phyloP scores from a whole-genome alignment of 2,888 invertebrate species.

The Belgica antarctica region DNA sequence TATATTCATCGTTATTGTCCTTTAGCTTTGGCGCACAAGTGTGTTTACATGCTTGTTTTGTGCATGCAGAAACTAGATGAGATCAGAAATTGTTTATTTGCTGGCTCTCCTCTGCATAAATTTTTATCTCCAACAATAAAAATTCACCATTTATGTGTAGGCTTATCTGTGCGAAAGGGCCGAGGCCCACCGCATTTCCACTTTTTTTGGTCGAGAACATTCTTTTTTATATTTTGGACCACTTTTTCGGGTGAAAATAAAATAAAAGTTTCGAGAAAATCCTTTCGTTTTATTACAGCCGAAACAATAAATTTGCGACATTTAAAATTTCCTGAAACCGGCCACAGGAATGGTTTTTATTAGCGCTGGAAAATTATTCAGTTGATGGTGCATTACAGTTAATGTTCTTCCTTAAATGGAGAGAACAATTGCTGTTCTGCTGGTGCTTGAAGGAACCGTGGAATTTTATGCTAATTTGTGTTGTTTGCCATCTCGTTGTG shows the following conservation, averaged over 20 bases:
- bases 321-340: slow-evolving; percentile 26
- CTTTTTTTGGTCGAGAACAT: slow-evolving; percentile 16
- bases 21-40: neutral
- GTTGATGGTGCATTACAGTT: slow-evolving; percentile 42
- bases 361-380: slow-evolving; percentile 25
- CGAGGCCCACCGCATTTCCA: neutral
- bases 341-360: neutral
- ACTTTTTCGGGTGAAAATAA: slow-evolving; percentile 21
- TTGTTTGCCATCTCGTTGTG: slow-evolving; percentile 8
- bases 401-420: slow-evolving; percentile 38
- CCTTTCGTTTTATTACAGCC: slow-evolving; percentile 40
- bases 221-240: slow-evolving; percentile 18
- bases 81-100: slow-evolving; percentile 42
- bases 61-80: slow-evolving; percentile 40
- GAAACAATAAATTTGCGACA: slow-evolving; percentile 39
- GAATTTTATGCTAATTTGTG: slow-evolving; percentile 42
- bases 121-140: slow-evolving; percentile 36
- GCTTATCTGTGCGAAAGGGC: slow-evolving; percentile 32
- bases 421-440: slow-evolving; percentile 27
- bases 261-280: slow-evolving; percentile 22
- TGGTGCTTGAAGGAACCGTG: neutral
- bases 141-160: slow-evolving; percentile 39
- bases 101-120: slow-evolving; percentile 23
- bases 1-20: slow-evolving; percentile 25
- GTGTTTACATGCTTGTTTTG: slow-evolving; percentile 24